A percentile compares a stretch with the other conserved stretches of the same genome.
phyloP scores from a whole-genome alignment of 2,888 invertebrate genomes.

The Gerris lacustris region DNA sequence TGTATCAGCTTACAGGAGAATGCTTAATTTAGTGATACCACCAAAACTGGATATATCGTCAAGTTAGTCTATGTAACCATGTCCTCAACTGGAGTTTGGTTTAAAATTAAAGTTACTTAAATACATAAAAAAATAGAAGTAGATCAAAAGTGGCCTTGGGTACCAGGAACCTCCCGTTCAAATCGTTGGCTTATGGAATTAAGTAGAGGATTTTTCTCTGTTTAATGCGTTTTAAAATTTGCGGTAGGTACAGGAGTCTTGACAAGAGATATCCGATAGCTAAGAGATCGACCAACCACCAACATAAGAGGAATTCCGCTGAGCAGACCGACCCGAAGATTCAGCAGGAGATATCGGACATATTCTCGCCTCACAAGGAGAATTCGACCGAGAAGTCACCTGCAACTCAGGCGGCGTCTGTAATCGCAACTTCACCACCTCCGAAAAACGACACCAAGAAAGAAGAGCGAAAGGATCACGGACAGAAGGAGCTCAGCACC shows the following conservation, averaged over 20 bases:
- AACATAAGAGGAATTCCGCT: constrained; percentile 25
- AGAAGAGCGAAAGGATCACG: constrained; percentile 13
- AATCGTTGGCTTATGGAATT: too few species aligned
- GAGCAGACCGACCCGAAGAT: constrained; percentile 52
- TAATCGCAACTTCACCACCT: constrained; percentile 13
- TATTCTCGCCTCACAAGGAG: constrained; percentile 39
- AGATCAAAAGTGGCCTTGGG: too few species aligned
- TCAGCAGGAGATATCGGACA: constrained; percentile 53
- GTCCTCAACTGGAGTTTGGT: too few species aligned
- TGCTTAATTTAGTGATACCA: too few species aligned
- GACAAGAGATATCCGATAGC: constrained; percentile 29
- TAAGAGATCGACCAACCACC: constrained; percentile 26
- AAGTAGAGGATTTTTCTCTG: too few species aligned
- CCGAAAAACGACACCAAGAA: constrained; percentile 10
- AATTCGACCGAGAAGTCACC: constrained; percentile 48
- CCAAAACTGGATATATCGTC: too few species aligned
- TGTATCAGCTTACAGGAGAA: too few species aligned
- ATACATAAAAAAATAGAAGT: too few species aligned
- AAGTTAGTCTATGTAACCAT: too few species aligned
- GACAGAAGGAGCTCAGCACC: constrained; percentile 25
- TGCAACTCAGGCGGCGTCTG: constrained; percentile 56
- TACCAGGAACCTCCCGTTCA: too few species aligned
- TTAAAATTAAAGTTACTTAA: too few species aligned
- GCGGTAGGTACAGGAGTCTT: neutral
- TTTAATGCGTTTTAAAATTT: too few species aligned